These are phyloP conservation scores for Anisognathus igniventris DNA, from an alignment of 2,797 vertebrate genomes.

Conservation along the genomic window DNA sequence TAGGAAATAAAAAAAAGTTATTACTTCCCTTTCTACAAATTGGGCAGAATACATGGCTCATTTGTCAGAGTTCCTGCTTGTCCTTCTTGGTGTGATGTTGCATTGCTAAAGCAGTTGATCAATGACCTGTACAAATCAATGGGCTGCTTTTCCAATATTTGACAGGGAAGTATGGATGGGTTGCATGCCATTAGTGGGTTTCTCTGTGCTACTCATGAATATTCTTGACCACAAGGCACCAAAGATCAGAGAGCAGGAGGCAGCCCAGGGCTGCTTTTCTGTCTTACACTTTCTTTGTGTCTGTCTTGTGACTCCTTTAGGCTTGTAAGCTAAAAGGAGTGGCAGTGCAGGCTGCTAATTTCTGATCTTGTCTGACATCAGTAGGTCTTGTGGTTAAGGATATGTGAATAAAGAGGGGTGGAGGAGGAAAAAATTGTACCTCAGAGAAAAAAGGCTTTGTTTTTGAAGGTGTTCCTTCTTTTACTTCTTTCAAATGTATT, in stretches of 20 bases:
- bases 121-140: slow-evolving; percentile 60
- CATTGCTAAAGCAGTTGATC: slow-evolving; percentile 30
- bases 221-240: not conserved
- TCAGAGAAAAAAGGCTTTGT: not conserved
- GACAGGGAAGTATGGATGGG: slow-evolving; percentile 34
- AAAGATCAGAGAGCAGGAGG: not conserved
- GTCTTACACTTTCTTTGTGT: not conserved
- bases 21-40: not conserved
- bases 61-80: slow-evolving; percentile 14
- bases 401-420: not conserved
- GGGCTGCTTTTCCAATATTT: not conserved
- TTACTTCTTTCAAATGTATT: not conserved
- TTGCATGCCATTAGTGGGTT: not conserved
- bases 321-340: not conserved
- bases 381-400: not conserved
- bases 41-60: not conserved
- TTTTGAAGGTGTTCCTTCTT: not conserved
- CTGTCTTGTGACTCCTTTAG: not conserved
- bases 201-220: not conserved
- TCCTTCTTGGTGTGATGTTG: not conserved
- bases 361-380: not conserved
- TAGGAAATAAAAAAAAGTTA: not conserved
- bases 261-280: not conserved
- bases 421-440: not conserved
- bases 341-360: not conserved